Conservation (phyloP, 53 echinoderm and acorn worm species). For the Temnopleurus reevesii region DNA sequence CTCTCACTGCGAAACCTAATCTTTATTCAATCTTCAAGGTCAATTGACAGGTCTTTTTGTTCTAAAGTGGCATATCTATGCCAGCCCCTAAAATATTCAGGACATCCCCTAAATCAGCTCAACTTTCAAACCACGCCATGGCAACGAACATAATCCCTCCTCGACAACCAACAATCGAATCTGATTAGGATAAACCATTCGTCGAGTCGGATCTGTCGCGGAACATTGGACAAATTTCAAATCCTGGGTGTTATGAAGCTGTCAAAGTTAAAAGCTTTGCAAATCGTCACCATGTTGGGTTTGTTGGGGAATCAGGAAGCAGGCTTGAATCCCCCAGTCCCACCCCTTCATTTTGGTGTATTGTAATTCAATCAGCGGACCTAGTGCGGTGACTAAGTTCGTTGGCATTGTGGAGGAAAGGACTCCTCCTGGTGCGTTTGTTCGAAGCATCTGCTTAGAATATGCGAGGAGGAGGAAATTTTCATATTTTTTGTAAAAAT, state of each 20-base stretch:
- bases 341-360: conserved; percentile 32
- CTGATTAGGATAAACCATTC: background rate
- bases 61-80: background rate
- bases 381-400: conserved; percentile 18
- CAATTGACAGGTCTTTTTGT: background rate
- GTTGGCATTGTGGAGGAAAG: conserved; percentile 14
- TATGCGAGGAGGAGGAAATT: background rate
- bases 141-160: background rate
- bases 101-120: background rate
- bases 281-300: background rate
- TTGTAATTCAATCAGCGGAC: conserved; percentile 49
- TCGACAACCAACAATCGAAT: background rate
- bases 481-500: too few relatives aligned
- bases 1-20: too few relatives aligned
- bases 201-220: background rate
- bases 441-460: conserved; percentile 14
- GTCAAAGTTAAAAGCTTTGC: conserved; percentile 27
- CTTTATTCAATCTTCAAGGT: too few relatives aligned
- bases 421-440: conserved; percentile 1
- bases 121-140: background rate
- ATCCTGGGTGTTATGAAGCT: conserved; percentile 13
- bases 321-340: conserved; percentile 33
- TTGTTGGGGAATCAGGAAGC: background rate
- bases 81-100: background rate
- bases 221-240: conserved; percentile 24